phyloP scores from a whole-genome alignment of 2,113 vertebrate species.

The Mustela nigripes region DNA sequence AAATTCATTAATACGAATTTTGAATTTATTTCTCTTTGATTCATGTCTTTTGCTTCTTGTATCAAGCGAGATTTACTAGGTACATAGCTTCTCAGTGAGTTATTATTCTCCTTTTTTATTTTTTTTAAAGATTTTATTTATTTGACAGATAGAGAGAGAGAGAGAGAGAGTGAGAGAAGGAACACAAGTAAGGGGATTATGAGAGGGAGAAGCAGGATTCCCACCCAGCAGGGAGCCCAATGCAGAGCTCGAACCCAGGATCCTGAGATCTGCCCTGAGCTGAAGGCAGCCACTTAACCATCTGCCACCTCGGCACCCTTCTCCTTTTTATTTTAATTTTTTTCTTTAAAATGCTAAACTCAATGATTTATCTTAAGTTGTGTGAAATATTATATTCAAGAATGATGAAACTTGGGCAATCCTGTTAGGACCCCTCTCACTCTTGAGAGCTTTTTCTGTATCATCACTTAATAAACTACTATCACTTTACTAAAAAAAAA shows the following conservation, averaged over 20 bases:
- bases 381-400: not conserved
- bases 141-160: no score
- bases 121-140: no score
- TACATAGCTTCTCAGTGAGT: not conserved
- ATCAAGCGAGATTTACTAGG: not conserved
- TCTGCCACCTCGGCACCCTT: not conserved
- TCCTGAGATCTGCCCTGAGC: not conserved
- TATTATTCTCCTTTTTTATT: not conserved
- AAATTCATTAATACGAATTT: not conserved
- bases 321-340: not conserved
- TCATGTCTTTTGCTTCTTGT: not conserved
- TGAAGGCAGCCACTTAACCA: not conserved
- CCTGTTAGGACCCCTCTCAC: no score
- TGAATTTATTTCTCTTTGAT: not conserved
- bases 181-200: no score
- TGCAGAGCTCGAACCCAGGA: not conserved
- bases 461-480: no score
- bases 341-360: not conserved
- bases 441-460: no score
- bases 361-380: not conserved
- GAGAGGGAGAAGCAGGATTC: not conserved
- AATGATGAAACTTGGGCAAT: not conserved
- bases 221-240: accelerated
- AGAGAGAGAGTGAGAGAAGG: no score
- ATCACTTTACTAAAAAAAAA: no score